Conservation (phyloP, 2,113 vertebrate species). For the Anguilla rostrata region DNA sequence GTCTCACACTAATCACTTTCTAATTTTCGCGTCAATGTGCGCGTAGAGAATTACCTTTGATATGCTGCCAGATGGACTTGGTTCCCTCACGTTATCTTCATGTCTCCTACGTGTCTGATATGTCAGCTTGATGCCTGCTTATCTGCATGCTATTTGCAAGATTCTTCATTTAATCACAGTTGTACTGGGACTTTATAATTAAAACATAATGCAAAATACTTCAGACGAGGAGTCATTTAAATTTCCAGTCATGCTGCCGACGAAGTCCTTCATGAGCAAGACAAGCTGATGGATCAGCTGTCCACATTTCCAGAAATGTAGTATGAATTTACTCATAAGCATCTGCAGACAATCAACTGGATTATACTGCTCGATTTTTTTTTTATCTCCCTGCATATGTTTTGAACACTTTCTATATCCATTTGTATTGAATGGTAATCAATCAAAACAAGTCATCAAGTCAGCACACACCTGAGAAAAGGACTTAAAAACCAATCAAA, state of each 20-base stretch:
- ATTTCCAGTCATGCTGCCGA: background rate
- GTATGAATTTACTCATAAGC: background rate
- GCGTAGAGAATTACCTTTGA: background rate
- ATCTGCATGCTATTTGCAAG: background rate
- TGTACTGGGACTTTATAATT: background rate
- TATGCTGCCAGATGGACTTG: background rate
- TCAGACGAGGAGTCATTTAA: background rate
- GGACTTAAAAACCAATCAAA: background rate
- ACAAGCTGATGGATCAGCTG: background rate
- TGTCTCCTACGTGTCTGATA: background rate
- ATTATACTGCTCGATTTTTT: background rate
- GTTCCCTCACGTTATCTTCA: background rate
- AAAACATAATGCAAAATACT: constrained; percentile 15
- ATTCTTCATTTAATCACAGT: constrained; percentile 1
- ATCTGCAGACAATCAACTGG: background rate
- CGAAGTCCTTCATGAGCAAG: background rate
- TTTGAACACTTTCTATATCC: background rate
- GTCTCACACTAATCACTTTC: constrained; percentile 25
- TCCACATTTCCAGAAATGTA: background rate
- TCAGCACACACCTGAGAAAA: background rate
- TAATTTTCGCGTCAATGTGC: constrained; percentile 24
- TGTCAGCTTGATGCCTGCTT: constrained; percentile 10
- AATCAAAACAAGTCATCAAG: background rate
- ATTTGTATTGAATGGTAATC: background rate
- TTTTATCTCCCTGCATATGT: background rate